A percentile compares a stretch with the other conserved stretches of the same genome.
phyloP scores from a whole-genome alignment of 1,140 invertebrate genomes.

The Drosophila hydei region DNA sequence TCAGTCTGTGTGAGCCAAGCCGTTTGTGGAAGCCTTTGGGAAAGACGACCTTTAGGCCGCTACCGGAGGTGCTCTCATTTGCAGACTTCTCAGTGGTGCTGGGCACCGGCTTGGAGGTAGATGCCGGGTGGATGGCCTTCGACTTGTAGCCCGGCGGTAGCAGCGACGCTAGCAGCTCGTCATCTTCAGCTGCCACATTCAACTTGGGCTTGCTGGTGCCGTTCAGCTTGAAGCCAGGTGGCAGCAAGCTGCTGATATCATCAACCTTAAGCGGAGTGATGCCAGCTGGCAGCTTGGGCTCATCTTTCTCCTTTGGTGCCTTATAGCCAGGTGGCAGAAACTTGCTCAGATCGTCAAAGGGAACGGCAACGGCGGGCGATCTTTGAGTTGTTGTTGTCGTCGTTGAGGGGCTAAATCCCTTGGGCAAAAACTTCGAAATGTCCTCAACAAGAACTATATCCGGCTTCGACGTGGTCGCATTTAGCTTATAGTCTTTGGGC shows the following conservation, averaged over 20 bases:
- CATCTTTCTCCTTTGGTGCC: constrained; percentile 68
- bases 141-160: constrained; percentile 87
- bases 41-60: constrained; percentile 89
- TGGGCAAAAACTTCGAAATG: constrained; percentile 87
- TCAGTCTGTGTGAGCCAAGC: constrained; percentile 86
- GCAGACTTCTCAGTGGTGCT: constrained; percentile 46
- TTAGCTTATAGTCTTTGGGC: constrained; percentile 87
- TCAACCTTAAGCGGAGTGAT: constrained; percentile 70
- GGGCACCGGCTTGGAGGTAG: constrained; percentile 53
- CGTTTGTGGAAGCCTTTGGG: constrained; percentile 91
- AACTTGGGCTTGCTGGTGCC: constrained; percentile 62
- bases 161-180: constrained; percentile 86
- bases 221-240: constrained; percentile 86
- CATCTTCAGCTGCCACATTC: constrained; percentile 67
- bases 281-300: constrained; percentile 29
- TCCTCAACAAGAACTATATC: constrained; percentile 81
- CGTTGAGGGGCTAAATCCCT: constrained; percentile 86
- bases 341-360: constrained; percentile 84
- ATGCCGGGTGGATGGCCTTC: constrained; percentile 52
- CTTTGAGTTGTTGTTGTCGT: constrained; percentile 19
- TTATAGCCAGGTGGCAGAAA: constrained; percentile 86
- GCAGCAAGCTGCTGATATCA: constrained; percentile 84
- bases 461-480: constrained; percentile 58
- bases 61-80: constrained; percentile 54
- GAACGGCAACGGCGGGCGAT: constrained; percentile 73